Conservation (phyloP, 2,113 vertebrate species). For the Trematomus loennbergii region DNA sequence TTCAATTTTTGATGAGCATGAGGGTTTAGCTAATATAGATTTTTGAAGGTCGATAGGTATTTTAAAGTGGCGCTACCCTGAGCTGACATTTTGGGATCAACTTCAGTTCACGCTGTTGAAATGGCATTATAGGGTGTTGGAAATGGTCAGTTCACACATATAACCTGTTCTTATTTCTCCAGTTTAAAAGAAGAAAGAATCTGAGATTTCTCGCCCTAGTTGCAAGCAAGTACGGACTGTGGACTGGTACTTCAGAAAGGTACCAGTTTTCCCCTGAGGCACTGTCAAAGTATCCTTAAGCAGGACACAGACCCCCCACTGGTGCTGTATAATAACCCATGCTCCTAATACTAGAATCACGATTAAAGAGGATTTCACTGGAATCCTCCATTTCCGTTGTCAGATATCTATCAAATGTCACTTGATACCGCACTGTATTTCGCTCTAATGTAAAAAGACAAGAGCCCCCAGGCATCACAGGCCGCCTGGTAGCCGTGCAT, state of each 20-base stretch:
- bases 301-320: too few species aligned
- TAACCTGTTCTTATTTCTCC: not conserved
- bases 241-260: too few species aligned
- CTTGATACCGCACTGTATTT: not conserved
- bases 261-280: too few species aligned
- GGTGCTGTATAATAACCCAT: too few species aligned
- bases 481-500: not conserved
- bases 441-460: not conserved
- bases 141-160: not conserved
- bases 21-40: not conserved
- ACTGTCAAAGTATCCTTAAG: too few species aligned
- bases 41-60: not conserved
- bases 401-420: not conserved
- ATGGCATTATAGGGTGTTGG: not conserved
- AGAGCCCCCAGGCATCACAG: not conserved
- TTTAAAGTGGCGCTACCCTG: not conserved
- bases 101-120: not conserved
- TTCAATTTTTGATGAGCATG: not conserved
- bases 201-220: not conserved
- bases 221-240: too few species aligned
- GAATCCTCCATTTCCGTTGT: too few species aligned
- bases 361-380: too few species aligned
- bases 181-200: not conserved
- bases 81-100: conserved; percentile 1
- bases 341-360: too few species aligned